A percentile compares a stretch with the other conserved stretches of the same genome.
phyloP scores from a whole-genome alignment of 2,113 vertebrate genomes.

The Stomatorhinus ivindoensis region DNA sequence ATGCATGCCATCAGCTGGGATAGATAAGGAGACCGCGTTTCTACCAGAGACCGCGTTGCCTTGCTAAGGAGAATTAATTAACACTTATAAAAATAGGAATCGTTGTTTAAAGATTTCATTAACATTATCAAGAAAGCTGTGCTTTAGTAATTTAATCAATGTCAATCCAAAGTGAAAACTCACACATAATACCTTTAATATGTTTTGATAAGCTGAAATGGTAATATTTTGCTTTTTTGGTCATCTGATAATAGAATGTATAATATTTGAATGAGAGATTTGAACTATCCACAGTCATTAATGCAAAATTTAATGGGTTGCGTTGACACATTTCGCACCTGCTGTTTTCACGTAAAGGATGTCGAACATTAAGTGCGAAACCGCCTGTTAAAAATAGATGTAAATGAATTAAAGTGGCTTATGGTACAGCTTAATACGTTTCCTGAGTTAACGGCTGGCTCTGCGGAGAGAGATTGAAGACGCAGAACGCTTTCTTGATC shows the following conservation, averaged over 20 bases:
- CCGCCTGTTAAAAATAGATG: neutral
- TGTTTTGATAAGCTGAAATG: neutral
- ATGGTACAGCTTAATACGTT: neutral
- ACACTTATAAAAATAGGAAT: slow-evolving; percentile 10
- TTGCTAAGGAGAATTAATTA: slow-evolving; percentile 14
- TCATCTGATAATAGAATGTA: neutral
- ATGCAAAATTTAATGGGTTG: neutral
- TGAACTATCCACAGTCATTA: neutral
- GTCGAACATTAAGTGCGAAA: neutral
- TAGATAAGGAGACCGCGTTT: neutral
- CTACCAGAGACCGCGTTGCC: neutral
- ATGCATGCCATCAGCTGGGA: neutral
- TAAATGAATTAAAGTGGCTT: neutral
- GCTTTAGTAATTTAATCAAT: slow-evolving; percentile 2
- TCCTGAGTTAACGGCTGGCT: neutral
- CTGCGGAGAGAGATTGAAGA: neutral
- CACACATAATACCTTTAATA: neutral
- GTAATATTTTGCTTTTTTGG: neutral
- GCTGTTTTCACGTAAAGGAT: neutral
- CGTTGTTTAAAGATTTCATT: neutral
- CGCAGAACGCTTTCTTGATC: neutral
- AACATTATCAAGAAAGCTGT: neutral
- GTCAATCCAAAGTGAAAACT: neutral
- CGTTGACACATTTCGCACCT: neutral
- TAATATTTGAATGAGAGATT: slow-evolving; percentile 3